Evolutionary conservation across 2,113 vertebrate species (phyloP), one percentile per base, ranked within the genome.

Genomic region (Myiozetetes cayanensis): DNA sequence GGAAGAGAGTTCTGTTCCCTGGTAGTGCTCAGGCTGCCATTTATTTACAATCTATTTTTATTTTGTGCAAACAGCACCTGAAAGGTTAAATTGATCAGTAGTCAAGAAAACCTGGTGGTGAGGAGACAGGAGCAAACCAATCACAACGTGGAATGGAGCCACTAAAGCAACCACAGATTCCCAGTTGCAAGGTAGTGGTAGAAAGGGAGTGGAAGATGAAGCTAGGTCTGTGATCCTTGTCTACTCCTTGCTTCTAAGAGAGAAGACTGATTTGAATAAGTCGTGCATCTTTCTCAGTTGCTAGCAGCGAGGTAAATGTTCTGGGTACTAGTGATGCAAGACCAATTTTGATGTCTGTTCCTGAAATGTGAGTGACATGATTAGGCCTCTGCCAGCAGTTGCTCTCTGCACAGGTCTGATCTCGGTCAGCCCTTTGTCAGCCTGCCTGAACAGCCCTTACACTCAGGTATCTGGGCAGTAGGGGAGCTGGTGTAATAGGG

Each of bases 61-160:
- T 87, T 86, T 53, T 18, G 30, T 78, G 46, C 87, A 86, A 94
- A 93, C 82, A 77, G 71, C 46, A 4, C 66, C 87, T 50, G 75
- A 93, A 84, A 93, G 79, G 95, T 95, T 94, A 94, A 93, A 85
- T 84, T 90, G 65, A 78, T 94, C 81, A 68, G 90, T 81, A 92
- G 53, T 24, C 70, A 33, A 59, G 93, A 95, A 88, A 94, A 93
- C 37, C 91, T 88, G 81, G 77, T 66, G 82, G 46, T 84, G 50
- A 90, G 72, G 90, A 95, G 86, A 77, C 55, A 66, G 61, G 66
- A 95, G 72, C 52, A 75, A 94, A 72, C 82, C 77, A 89, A 59
- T 94, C 43, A 25, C 55, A 5, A 30, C 1, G 81, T 93, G 83
- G 46, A 94, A 41, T 16, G 52, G 49, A 90, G 82, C 77, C 61